These are phyloP conservation scores for Dreissena rostriformis DNA, from an alignment of 1,140 invertebrate genomes.

Conservation along the genomic window DNA sequence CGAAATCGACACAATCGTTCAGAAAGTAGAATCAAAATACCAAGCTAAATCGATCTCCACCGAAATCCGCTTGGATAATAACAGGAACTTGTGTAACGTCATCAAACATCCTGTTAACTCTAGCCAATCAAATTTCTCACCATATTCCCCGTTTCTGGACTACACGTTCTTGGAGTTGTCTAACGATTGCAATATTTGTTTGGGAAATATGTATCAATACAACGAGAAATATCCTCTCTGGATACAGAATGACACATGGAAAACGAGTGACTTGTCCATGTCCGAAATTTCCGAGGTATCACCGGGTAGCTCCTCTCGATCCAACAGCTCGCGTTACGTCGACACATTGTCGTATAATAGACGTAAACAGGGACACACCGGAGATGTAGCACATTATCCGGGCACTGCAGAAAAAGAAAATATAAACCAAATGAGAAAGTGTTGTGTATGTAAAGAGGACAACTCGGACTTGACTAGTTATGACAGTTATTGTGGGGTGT, in stretches of 20 bases:
- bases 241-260: constrained; percentile 44
- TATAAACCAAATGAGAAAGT: not conserved
- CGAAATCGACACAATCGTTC: constrained; percentile 44
- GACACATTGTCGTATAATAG: not conserved
- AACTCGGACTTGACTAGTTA: not conserved
- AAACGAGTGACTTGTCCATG: constrained; percentile 9
- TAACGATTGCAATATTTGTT: constrained; percentile 16
- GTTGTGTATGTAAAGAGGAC: not conserved
- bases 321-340: not conserved
- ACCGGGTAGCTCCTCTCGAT: constrained; percentile 12
- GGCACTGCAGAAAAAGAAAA: not conserved
- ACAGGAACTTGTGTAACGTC: constrained; percentile 29
- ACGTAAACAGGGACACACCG: not conserved
- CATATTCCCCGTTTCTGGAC: constrained; percentile 40
- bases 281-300: constrained; percentile 49
- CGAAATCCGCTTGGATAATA: constrained; percentile 19
- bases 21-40: constrained; percentile 21
- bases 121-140: constrained; percentile 20
- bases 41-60: not conserved
- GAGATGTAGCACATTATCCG: not conserved
- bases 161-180: constrained; percentile 53
- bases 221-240: constrained; percentile 52
- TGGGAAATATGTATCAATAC: constrained; percentile 26
- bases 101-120: not conserved
- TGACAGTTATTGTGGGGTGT: constrained; percentile 49